Base-by-base conservation (phyloP, 64 coral and sea anemone genomes). In the Dendronephthya gigantea region DNA sequence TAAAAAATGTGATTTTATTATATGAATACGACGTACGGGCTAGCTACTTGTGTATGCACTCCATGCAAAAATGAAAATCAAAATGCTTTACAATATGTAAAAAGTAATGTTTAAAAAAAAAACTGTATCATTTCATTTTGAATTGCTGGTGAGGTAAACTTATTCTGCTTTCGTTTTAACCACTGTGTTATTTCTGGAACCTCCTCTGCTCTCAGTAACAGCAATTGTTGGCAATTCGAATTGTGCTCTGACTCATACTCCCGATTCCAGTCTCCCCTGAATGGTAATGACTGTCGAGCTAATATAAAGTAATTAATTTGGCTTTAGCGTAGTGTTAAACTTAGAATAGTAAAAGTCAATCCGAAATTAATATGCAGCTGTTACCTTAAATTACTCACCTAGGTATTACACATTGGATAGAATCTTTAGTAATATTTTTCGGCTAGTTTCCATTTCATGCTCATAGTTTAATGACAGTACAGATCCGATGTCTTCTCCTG, bases 61-160 rank as follows among this genome's bases (percentile, higher is more conserved):
- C 68, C 25, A 19, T 74, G 68, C 68, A 1, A 74, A 74, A 74
- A 74, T 74, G 32, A 74, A 74, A 74, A 74, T 74, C 68, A 74
- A 74, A 19, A 19, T 74, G 68, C 68, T 13, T 74, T 13, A 10
- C 13, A 74, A 1, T 74, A 74, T 1, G 25, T 27, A 74, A 27
- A 19, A 74, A 27, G 14, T 74, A 27, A 19, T 12, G 25, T 74
- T 74, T 74, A 74, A 74, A 70, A 74, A 27, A 74, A 74, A 74
- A 74, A 17, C 68, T 74, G 68, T 19, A 74, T 74, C 84, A 85
- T 55, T 47, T 85, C 84, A 22, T 85, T 85, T 56, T 85, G 84
- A 49, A 84, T 84, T 13, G n/a, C 41, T 7, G 83, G 83, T 3
- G 83, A 84, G 40, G 48, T 85, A 39, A 56, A 58, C 40, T 59